Percentiles rank a stretch among this genome's conserved stretches.
Evolutionary conservation across 2,797 vertebrate species (phyloP).

Genomic region (Calcarius lapponicus): DNA sequence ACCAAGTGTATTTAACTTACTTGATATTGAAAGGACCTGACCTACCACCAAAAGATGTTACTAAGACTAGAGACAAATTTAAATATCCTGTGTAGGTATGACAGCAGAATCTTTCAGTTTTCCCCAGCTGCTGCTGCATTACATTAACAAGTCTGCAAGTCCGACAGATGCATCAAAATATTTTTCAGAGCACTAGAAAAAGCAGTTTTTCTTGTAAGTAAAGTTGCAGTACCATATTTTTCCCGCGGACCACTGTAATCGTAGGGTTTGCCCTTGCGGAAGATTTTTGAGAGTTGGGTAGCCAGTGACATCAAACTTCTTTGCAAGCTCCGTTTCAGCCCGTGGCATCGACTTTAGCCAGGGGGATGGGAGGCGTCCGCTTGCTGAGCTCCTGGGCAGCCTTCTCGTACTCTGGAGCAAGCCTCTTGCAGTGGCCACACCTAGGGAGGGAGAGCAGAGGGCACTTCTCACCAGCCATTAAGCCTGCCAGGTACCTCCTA

Average conservation of each 20-base stretch:
- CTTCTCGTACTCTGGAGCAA: conserved; percentile 96
- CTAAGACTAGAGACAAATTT: not conserved
- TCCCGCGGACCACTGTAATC: conserved; percentile 96
- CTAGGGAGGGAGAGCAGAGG: conserved; percentile 62
- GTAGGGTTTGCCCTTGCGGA: conserved; percentile 91
- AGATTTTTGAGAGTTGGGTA: conserved; percentile 95
- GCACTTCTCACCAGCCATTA: not conserved
- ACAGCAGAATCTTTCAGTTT: not conserved
- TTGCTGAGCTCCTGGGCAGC: conserved; percentile 89
- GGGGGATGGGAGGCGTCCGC: conserved; percentile 84
- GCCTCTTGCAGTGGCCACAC: conserved; percentile 96
- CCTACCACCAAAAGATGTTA: not conserved
- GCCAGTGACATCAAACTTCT: conserved; percentile 86
- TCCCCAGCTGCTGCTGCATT: too few relatives aligned
- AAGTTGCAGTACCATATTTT: conserved; percentile 79
- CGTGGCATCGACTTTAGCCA: conserved; percentile 92
- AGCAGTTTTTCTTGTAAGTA: not conserved
- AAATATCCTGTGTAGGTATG: not conserved
- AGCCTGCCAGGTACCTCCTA: not conserved
- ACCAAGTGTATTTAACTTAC: not conserved
- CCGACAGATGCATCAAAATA: fast-evolving
- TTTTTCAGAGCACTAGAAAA: not conserved
- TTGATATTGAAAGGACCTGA: not conserved
- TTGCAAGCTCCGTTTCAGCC: conserved; percentile 84
- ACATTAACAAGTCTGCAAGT: not conserved